phyloP scores from a whole-genome alignment of 92 coral and sea anemone species.

The Parazoanthus darwini region DNA sequence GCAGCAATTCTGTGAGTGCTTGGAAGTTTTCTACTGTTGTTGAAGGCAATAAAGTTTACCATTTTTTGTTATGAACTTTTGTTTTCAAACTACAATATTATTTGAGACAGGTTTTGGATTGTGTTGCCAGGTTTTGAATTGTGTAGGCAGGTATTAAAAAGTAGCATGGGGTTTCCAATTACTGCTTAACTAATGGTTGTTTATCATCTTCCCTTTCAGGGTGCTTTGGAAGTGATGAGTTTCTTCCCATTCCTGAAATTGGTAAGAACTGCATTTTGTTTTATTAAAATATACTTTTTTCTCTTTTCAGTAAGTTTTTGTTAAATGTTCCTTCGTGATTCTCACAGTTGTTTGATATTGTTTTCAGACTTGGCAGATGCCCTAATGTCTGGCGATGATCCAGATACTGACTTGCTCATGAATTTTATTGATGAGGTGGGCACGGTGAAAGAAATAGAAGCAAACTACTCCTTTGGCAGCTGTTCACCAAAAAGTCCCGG shows the following conservation, averaged over 20 bases:
- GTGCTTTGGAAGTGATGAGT: constrained; percentile 5
- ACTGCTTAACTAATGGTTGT: background rate
- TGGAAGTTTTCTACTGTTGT: background rate
- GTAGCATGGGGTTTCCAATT: background rate
- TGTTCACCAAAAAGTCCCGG: constrained; percentile 21
- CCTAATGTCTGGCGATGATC: background rate
- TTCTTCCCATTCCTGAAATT: background rate
- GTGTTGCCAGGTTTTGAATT: constrained; percentile 7
- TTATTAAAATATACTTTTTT: background rate
- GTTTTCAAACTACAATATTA: background rate
- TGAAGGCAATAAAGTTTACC: background rate
- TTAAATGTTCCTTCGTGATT: background rate
- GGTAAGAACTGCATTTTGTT: background rate
- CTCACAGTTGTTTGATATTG: background rate
- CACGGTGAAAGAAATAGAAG: background rate
- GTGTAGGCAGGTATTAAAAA: background rate
- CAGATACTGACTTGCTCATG: background rate
- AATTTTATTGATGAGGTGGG: background rate
- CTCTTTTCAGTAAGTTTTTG: background rate
- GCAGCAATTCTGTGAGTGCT: too few species aligned
- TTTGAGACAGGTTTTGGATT: background rate
- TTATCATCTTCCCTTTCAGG: background rate
- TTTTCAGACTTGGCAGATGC: background rate
- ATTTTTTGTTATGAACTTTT: background rate
- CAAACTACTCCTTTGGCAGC: background rate